phyloP scores from a whole-genome alignment of 2,888 invertebrate species.

The Aphidius colemani region DNA sequence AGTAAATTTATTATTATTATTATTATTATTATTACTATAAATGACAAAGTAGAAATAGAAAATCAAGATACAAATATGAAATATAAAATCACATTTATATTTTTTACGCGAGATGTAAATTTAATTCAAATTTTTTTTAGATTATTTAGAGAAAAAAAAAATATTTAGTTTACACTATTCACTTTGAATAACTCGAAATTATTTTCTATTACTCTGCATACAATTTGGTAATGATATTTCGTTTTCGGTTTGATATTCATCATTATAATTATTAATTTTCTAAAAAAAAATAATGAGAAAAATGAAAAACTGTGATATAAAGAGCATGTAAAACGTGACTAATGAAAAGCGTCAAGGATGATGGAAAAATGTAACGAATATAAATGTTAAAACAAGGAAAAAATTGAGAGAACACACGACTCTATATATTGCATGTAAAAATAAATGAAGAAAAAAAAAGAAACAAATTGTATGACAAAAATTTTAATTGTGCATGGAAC shows the following conservation, averaged over 20 bases:
- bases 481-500: slow-evolving; percentile 9
- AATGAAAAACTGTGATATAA: neutral
- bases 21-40: too few relatives aligned
- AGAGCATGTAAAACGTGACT: slow-evolving; percentile 17
- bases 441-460: slow-evolving; percentile 1
- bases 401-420: neutral
- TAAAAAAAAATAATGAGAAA: neutral
- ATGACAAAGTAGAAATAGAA: too few relatives aligned
- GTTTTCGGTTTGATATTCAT: neutral
- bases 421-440: neutral
- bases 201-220: neutral
- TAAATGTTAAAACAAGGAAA: slow-evolving; percentile 14
- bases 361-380: slow-evolving; percentile 13
- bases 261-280: slow-evolving; percentile 9
- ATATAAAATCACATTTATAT: too few relatives aligned
- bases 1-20: too few relatives aligned
- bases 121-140: neutral
- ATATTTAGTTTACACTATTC: neutral
- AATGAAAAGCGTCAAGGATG: slow-evolving; percentile 16
- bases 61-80: too few relatives aligned
- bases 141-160: neutral
- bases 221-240: neutral
- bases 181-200: neutral
- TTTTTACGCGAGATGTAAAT: too few relatives aligned
- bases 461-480: neutral